Evolutionary conservation across 2,797 vertebrate genomes (phyloP), one percentile per base, ranked within the genome.

Genomic region (Xenentodon cancila): DNA sequence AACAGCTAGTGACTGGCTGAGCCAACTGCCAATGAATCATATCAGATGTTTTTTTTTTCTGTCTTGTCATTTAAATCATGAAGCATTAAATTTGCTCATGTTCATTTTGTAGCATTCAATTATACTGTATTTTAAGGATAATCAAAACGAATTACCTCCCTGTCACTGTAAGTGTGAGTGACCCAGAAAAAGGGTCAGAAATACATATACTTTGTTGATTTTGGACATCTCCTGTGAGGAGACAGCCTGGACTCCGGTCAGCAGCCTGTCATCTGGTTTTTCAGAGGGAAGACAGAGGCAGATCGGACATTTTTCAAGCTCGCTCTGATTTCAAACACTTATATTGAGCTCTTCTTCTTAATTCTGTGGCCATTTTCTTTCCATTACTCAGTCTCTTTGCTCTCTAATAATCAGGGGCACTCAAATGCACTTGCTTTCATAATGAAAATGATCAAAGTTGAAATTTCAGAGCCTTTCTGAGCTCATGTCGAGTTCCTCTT

Each of bases 401-500:
- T 54, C 43, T 66, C 47, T 5, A 47, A 55, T 64, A 79, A 79
- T 48, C 15, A 70, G 54, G 43, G 75, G 71, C 62, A 72, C 58
- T 72, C 20, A 7, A 49, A 32, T 56, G 46, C 20, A 5, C 60
- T 16, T 63, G 66, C 71, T 77, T 58, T 69, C 25, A 25, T 25
- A 25, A 25, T 25, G 5, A 67, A 75, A 54, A 50, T 51, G 9
- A 59, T 43, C 43, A 58, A 63, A 61, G 40, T 27, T 4, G 53
- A 60, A 53, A 58, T 32, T 43, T 85, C 53, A 5, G 73, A 81
- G 64, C 71, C 50, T 55, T 67, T 57, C 11, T 63, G 30, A 52
- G 49, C 62, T 80, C 68, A 74, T 53, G 68, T 85, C 78, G 68
- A 53, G 64, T 52, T 62, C 27, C 34, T 64, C 43, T 79, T 64